These are phyloP conservation scores for Rhynchophorus ferrugineus DNA, from an alignment of 1,140 invertebrate genomes.

Conservation along the genomic window DNA sequence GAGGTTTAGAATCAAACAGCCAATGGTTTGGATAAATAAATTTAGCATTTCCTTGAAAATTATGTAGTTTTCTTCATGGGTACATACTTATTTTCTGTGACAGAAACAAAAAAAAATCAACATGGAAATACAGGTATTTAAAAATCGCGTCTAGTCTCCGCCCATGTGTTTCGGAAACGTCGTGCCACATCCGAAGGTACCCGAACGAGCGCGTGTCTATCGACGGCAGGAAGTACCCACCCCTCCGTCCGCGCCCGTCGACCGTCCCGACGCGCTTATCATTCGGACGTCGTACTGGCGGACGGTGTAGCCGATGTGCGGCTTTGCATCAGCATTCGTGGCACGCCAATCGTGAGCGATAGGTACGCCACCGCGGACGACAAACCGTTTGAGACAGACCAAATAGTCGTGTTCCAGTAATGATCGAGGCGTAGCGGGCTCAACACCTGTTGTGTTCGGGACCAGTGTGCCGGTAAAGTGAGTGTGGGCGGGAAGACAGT, in stretches of 20 bases:
- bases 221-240: conserved; percentile 14
- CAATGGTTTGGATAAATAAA: no score
- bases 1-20: no score
- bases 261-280: conserved; percentile 7
- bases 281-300: conserved; percentile 11
- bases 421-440: conserved; percentile 22
- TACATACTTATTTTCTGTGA: no score
- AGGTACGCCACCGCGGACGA: no score
- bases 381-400: conserved; percentile 33
- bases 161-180: no score
- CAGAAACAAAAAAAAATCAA: no score
- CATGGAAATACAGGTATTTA: no score
- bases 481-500: conserved; percentile 8
- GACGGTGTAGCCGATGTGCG: conserved; percentile 9
- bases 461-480: conserved; percentile 14
- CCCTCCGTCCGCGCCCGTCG: conserved; percentile 7
- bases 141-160: no score
- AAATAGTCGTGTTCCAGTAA: conserved; percentile 23
- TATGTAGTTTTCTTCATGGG: no score
- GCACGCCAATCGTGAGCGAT: no score
- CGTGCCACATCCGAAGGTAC: not conserved
- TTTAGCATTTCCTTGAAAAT: no score
- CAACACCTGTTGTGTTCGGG: no score
- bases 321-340: conserved; percentile 5
- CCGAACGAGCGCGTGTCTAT: not conserved